Evolutionary conservation across 2,113 vertebrate species (phyloP).

Genomic region (Electrona antarctica): DNA sequence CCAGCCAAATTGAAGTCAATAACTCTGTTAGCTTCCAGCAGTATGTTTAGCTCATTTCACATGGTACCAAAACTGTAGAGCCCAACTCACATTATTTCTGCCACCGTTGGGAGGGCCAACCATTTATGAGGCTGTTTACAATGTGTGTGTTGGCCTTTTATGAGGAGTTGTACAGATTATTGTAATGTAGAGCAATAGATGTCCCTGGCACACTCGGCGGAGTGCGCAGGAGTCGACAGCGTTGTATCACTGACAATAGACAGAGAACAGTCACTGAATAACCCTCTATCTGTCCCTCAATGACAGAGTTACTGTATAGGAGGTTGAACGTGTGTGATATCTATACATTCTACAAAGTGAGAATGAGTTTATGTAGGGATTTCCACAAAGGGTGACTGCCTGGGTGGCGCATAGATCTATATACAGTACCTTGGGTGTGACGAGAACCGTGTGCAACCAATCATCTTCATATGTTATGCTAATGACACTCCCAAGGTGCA

Average conservation of each 20-base stretch:
- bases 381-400: too few relatives aligned
- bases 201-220: constrained; percentile 51
- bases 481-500: too few relatives aligned
- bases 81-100: too few relatives aligned
- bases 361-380: too few relatives aligned
- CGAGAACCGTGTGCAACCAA: too few relatives aligned
- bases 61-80: neutral
- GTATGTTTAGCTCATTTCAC: neutral
- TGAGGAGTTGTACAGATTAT: constrained; percentile 30
- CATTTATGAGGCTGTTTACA: constrained; percentile 16
- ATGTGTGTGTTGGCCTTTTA: constrained; percentile 14
- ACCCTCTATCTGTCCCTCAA: neutral
- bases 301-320: constrained; percentile 20
- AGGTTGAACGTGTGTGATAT: constrained; percentile 9
- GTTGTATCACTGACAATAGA: constrained; percentile 16
- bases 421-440: too few relatives aligned
- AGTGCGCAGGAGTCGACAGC: constrained; percentile 27
- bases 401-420: too few relatives aligned
- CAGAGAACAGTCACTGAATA: neutral
- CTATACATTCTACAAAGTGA: neutral
- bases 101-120: neutral
- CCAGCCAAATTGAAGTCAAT: neutral
- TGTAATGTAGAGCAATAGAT: constrained; percentile 49
- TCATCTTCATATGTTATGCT: too few relatives aligned
- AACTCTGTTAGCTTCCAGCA: neutral